Evolutionary conservation across 2,888 invertebrate species (phyloP), one percentile per base, ranked within the genome.

Genomic region (Spialia ferax): DNA sequence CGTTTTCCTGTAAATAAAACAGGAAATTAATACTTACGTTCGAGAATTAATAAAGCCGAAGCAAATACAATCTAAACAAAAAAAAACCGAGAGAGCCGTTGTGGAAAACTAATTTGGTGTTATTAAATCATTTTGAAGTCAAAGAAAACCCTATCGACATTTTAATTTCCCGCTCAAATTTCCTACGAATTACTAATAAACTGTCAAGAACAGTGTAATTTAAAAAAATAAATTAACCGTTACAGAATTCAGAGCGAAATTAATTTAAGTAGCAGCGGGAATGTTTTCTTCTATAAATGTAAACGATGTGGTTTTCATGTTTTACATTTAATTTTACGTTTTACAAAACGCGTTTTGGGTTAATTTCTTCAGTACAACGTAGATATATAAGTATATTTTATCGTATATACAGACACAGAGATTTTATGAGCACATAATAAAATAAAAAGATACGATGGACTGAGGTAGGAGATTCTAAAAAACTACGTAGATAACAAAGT

Each of bases 111-210:
- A 55, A 55, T 55, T 55, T 26, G 32, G 10, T 29, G 62, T 52
- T 61, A 61, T 61, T 61, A 61, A 26, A 61, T 52, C 52, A 23
- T 50, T 61, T 61, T 61, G 45, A 26, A 29, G 13, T 18, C 32
- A 50, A 61, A 22, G 62, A 52, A 62, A 62, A 35, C 52, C 52
- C 62, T 50, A 35, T 35, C 62, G 15, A 62, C 62, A 22, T 62
- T 62, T 62, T 62, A 52, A 62, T 62, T 62, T 62, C 15, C 32
- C 23, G 23, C 22, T 35, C 22, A 55, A 29, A 55, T 55, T 62
- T 61, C 22, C 48, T 22, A 35, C 50, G 18, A 52, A 62, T 62
- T 35, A 52, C 52, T 32, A 52, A 52, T 32, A 62, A 52, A 52
- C 32, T 62, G 52, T 62, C 35, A 52, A 50, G 62, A 35, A 62